Evolutionary conservation across 2,113 vertebrate species (phyloP), one percentile per base, ranked within the genome.

Genomic region (Phoxinus phoxinus): DNA sequence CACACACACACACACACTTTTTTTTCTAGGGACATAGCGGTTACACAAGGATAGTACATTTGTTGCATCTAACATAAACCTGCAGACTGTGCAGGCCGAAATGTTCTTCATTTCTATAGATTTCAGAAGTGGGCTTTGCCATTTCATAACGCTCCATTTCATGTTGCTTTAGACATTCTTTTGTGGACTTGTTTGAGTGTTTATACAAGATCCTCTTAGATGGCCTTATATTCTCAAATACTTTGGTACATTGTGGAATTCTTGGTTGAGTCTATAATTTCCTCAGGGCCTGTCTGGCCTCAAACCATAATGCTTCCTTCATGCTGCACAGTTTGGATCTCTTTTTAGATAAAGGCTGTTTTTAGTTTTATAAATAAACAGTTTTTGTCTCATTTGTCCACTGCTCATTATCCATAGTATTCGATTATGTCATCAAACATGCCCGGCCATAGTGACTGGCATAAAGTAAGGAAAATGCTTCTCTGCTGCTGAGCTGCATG

Each of bases 201-300:
- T 76, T 76, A 19, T 76, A 76, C 73, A 76, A 76, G 73, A 76
- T 76, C 73, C 46, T 53, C 46, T 76, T 76, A 76, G 73, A 76
- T 76, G 46, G 46, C 44, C 73, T 76, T 53, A 53, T 21, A 76
- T 76, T 76, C 46, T 76, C 46, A 76, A 76, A 53, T 76, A 30
- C 73, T 76, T 76, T 73, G 71, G 71, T 72, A n/a, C 69, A 44
- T 51, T 75, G 73, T 76, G 73, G 73, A 76, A 76, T 76, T 51
- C 73, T 76, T 76, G 41, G 71, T 73, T 73, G 17, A 76, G 73
- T 53, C 73, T 76, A 32, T 76, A 76, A 76, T 76, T 76, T 76
- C 25, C 73, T 32, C 73, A 51, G 25, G 44, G 25, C 73, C 25
- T 32, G 73, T 76, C 73, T 76, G 46, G 46, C 73, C 73, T 76